A percentile compares a stretch with the other conserved stretches of the same genome.
These are phyloP conservation scores for Tipula unca DNA, from an alignment of 2,888 invertebrate genomes.

Conservation along the genomic window DNA sequence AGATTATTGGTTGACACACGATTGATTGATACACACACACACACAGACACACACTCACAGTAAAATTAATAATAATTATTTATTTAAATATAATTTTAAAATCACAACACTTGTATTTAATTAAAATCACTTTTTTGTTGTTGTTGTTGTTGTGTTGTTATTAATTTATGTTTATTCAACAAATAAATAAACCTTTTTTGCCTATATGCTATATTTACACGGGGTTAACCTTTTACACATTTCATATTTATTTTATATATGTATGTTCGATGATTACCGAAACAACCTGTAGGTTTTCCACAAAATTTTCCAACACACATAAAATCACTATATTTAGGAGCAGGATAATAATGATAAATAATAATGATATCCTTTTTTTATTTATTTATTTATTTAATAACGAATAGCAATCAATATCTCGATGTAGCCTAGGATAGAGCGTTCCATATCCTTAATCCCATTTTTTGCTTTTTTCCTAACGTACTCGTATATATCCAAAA, in stretches of 20 bases:
- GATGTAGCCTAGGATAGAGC: background rate
- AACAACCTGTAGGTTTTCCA: background rate
- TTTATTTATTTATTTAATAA: background rate
- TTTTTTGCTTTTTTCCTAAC: background rate
- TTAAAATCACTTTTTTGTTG: background rate
- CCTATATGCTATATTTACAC: background rate
- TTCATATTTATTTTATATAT: background rate
- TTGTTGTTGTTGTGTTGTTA: background rate
- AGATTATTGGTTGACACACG: background rate
- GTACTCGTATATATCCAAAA: background rate
- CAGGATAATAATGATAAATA: background rate
- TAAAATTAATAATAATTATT: background rate
- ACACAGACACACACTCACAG: background rate
- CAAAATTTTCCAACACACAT: background rate
- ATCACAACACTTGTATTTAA: slow-evolving; percentile 14
- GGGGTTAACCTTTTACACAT: slow-evolving; percentile 8
- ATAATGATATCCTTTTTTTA: background rate
- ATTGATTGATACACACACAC: background rate
- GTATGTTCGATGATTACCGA: background rate
- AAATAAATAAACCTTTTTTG: background rate
- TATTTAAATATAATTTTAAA: background rate
- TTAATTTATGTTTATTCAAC: background rate
- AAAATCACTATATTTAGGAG: background rate
- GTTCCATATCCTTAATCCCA: background rate
- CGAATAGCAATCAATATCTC: background rate